phyloP scores from a whole-genome alignment of 2,797 vertebrate species.

The Oreochromis mossambicus region DNA sequence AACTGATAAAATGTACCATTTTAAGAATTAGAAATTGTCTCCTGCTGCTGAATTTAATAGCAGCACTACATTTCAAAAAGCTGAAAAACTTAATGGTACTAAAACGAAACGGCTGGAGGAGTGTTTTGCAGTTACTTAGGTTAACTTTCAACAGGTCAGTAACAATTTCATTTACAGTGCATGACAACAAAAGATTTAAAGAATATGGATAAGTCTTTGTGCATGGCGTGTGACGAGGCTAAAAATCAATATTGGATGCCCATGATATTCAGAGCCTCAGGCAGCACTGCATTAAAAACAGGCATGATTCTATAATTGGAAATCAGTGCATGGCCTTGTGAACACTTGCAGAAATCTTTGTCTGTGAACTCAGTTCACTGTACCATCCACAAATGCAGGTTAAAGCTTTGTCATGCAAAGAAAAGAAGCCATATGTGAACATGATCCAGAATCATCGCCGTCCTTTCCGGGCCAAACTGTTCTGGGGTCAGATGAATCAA shows the following conservation, averaged over 20 bases:
- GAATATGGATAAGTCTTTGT: fast-evolving
- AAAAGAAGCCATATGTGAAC: not conserved
- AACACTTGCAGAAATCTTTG: fast-evolving
- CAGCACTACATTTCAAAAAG: not conserved
- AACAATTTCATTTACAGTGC: not conserved
- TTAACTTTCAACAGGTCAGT: not conserved
- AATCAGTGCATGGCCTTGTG: not conserved
- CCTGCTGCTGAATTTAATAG: not conserved
- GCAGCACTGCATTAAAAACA: fast-evolving
- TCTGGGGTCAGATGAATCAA: not conserved
- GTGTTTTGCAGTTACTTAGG: not conserved
- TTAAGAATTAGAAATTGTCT: not conserved
- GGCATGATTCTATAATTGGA: fast-evolving
- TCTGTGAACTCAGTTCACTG: not conserved
- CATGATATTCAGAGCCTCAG: fast-evolving
- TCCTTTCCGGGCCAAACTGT: not conserved
- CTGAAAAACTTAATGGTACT: not conserved
- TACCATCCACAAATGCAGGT: not conserved
- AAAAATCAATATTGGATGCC: not conserved
- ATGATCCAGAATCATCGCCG: not conserved
- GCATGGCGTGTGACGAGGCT: not conserved
- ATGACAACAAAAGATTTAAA: not conserved
- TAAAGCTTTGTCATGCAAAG: not conserved
- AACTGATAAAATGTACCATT: not conserved
- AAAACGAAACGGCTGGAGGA: not conserved